phyloP scores from a whole-genome alignment of 2,797 vertebrate species.

The Eurystomus glaucurus region DNA sequence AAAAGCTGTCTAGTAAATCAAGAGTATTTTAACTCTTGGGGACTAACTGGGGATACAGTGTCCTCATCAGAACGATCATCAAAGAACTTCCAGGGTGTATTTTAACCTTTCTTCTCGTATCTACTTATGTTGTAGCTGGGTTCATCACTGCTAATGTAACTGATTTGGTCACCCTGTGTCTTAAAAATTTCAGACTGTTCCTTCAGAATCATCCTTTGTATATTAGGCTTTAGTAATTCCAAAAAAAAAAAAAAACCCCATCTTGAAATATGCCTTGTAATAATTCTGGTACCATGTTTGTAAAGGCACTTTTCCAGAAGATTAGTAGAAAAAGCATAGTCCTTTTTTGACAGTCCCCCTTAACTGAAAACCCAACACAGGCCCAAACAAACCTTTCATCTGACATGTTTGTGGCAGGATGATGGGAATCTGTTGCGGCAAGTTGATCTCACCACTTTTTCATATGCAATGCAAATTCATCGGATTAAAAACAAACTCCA shows the following conservation, averaged over 20 bases:
- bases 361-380: neutral
- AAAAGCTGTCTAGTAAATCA: neutral
- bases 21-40: neutral
- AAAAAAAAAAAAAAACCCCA: neutral
- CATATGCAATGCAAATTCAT: neutral
- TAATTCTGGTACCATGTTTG: neutral
- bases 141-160: neutral
- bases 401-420: neutral
- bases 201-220: neutral
- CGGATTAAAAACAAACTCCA: neutral
- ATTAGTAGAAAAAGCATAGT: neutral
- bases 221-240: neutral
- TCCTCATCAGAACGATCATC: neutral
- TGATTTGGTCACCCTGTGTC: neutral
- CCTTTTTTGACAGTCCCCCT: neutral
- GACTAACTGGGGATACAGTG: neutral
- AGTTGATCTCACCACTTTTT: neutral
- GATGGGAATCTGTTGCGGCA: neutral
- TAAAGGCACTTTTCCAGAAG: neutral
- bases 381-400: neutral
- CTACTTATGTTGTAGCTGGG: neutral
- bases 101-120: neutral
- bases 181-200: neutral
- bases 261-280: neutral
- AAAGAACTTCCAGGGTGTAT: neutral